Conservation (phyloP, 2,113 vertebrate genomes). For the Ahaetulla prasina region DNA sequence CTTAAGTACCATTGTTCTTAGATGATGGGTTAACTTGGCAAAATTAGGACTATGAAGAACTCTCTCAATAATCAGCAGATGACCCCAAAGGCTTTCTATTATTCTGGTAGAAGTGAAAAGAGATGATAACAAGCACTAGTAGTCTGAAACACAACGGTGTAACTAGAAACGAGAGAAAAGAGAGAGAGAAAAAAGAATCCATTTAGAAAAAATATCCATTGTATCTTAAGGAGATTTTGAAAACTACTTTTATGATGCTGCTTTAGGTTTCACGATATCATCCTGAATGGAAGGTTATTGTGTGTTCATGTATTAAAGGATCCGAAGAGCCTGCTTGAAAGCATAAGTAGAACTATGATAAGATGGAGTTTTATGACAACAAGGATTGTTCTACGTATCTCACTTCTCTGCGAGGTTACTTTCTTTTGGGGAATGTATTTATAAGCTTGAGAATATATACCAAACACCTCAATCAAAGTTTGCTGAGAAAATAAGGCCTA, state of each 20-base stretch:
- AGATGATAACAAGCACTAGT: background rate
- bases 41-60: background rate
- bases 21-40: background rate
- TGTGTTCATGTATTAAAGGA: background rate
- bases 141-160: background rate
- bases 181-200: background rate
- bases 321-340: background rate
- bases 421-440: background rate
- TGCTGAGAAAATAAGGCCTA: background rate
- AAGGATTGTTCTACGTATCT: background rate
- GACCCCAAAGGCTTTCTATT: background rate
- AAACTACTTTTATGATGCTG: background rate
- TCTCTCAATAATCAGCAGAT: background rate
- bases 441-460: background rate
- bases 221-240: background rate
- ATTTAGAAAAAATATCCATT: background rate
- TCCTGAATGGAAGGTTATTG: background rate
- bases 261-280: conserved; percentile 6
- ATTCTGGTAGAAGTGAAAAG: background rate
- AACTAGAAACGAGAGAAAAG: background rate
- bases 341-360: background rate
- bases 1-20: background rate
- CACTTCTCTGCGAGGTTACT: background rate
- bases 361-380: background rate
- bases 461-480: no score